phyloP scores from a whole-genome alignment of 2,888 invertebrate species.

The Nysson spinosus region DNA sequence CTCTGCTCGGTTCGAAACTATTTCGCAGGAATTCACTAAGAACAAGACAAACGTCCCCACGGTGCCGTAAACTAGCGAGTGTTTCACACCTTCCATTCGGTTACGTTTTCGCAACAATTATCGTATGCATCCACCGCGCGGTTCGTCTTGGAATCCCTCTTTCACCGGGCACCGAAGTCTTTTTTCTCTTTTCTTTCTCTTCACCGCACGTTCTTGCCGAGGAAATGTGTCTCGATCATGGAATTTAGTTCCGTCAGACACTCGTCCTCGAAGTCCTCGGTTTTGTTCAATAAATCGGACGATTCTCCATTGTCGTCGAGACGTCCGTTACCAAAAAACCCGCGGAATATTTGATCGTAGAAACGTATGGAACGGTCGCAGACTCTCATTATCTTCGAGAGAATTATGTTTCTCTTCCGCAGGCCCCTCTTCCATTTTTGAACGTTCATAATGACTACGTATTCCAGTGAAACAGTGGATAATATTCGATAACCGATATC shows the following conservation, averaged over 20 bases:
- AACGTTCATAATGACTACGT: conserved; percentile 15
- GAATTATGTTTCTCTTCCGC: neutral
- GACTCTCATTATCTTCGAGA: conserved; percentile 2
- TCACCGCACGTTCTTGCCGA: neutral
- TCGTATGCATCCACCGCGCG: neutral
- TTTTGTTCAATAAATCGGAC: neutral
- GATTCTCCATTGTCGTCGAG: neutral
- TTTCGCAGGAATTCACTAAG: conserved; percentile 15
- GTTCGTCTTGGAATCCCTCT: neutral
- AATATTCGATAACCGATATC: too few species aligned
- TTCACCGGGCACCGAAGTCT: neutral
- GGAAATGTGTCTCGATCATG: too few species aligned
- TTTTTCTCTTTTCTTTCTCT: neutral
- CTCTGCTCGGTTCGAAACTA: neutral
- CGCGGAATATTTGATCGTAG: neutral
- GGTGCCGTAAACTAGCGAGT: neutral
- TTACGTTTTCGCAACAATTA: neutral
- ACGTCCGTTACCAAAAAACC: neutral
- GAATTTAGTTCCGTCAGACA: too few species aligned
- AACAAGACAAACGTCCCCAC: conserved; percentile 17
- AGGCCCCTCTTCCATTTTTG: neutral
- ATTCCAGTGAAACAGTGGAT: too few species aligned
- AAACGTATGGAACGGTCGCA: conserved; percentile 1
- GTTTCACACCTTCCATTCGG: conserved; percentile 14
- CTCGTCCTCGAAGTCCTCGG: too few species aligned